phyloP scores from a whole-genome alignment of 2,888 invertebrate genomes.

The Chloroclystis v-ata region DNA sequence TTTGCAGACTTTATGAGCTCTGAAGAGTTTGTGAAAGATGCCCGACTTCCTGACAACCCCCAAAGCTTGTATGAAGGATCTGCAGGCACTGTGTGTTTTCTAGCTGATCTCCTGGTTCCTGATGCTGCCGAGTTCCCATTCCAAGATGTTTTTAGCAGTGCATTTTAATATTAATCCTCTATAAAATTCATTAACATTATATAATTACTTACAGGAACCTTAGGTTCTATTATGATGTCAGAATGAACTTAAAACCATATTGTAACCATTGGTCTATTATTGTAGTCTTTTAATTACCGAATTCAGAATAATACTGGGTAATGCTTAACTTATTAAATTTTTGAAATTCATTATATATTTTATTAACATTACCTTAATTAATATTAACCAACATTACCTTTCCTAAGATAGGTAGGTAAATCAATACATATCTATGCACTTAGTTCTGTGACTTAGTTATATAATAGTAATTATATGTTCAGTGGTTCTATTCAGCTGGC shows the following conservation, averaged over 20 bases:
- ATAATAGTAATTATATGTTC: too few relatives aligned
- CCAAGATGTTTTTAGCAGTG: constrained; percentile 81
- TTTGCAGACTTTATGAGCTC: constrained; percentile 87
- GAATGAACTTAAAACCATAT: not conserved
- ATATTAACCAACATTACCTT: too few relatives aligned
- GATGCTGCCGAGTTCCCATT: constrained; percentile 89
- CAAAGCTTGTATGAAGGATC: constrained; percentile 91
- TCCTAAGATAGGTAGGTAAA: too few relatives aligned
- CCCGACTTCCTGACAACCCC: constrained; percentile 88
- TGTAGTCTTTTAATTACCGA: constrained; percentile 15
- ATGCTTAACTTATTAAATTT: constrained; percentile 27
- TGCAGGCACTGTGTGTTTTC: constrained; percentile 90
- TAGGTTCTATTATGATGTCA: not conserved
- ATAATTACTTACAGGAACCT: constrained; percentile 26
- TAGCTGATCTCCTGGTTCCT: constrained; percentile 86
- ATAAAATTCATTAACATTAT: constrained; percentile 24
- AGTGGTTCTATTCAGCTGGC: too few relatives aligned
- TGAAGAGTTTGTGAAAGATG: constrained; percentile 81
- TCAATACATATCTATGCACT: too few relatives aligned
- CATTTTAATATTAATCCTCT: constrained; percentile 11
- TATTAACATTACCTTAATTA: too few relatives aligned
- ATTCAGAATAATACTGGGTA: constrained; percentile 14
- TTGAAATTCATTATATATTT: constrained; percentile 1
- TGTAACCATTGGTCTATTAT: not conserved
- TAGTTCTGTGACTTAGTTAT: too few relatives aligned